Evolutionary conservation across 1,140 invertebrate genomes (phyloP), one percentile per base, ranked within the genome.

Genomic region (Phymorhynchus buccinoides): DNA sequence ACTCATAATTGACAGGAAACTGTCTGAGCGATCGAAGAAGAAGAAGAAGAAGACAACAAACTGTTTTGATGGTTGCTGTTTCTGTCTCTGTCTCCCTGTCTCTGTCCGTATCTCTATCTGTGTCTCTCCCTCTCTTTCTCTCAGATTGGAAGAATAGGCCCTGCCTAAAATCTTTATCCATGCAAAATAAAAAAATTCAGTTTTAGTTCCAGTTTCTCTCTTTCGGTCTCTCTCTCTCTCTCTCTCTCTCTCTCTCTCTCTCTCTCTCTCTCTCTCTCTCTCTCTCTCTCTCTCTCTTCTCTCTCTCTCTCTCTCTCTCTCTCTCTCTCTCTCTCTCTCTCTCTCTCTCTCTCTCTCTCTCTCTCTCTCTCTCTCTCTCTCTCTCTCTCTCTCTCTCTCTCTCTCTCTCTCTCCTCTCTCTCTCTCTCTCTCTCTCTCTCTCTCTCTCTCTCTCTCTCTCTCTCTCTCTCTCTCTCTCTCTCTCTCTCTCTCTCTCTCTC

Each of bases 401-500:
- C n/a, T 91, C 86, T 85, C 71, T 82, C 84, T 80, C 79, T 87
- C 87, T 42, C 68, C 79, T 12, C 89, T 91, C 85, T 87, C 86
- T 80, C 89, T 90, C 80, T 90, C 91, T 37, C 87, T 91, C 35
- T 93, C 93, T 91, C 90, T 90, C 80, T 85, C 89, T 80, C 90
- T 93, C 37, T 81, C 41, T 48, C 1, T 32, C 27, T 37, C 62
- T 83, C n/a, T 66, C 2, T 37, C 44, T 9, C 71, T 0, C 9
- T 42, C 71, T 82, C 30, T 1, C 6, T 32, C 71, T 30, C 71
- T 32, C 30, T 73, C 30, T 16, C n/a, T 14, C 27, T n/a, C 71
- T n/a, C n/a, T 0, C 9, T 42, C 71, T 82, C 30, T 1, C 6
- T 32, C 71, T 30, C 71, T 32, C 30, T 73, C 30, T 16, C n/a